A percentile compares a stretch with the other conserved stretches of the same genome.
phyloP scores from a whole-genome alignment of 2,113 vertebrate genomes.

The Pollachius pollachius region DNA sequence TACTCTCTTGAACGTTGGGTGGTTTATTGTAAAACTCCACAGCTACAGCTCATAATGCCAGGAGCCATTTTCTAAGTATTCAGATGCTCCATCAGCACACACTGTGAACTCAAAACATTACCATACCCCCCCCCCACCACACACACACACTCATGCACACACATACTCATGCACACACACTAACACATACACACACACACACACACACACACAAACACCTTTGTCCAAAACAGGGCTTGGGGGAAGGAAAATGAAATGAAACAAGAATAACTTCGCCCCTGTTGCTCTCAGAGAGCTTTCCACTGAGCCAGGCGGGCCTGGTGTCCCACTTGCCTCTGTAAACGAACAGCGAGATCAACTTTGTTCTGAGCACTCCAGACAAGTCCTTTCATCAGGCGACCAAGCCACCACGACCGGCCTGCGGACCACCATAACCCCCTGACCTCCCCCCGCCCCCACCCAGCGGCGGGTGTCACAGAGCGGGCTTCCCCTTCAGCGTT shows the following conservation, averaged over 20 bases:
- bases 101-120: too few relatives aligned
- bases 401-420: constrained; percentile 37
- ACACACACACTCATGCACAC: too few relatives aligned
- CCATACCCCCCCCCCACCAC: too few relatives aligned
- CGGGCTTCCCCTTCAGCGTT: constrained; percentile 8
- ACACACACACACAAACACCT: constrained; percentile 15
- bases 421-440: constrained; percentile 24
- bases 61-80: constrained; percentile 30
- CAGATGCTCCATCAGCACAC: constrained; percentile 7
- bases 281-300: constrained; percentile 59
- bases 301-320: constrained; percentile 44
- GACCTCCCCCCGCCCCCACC: not conserved
- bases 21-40: constrained; percentile 34
- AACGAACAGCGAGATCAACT: constrained; percentile 46
- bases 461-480: constrained; percentile 42
- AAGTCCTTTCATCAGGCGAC: constrained; percentile 37
- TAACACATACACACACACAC: too few relatives aligned
- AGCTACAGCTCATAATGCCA: constrained; percentile 33
- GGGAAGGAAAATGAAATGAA: too few relatives aligned
- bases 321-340: constrained; percentile 43
- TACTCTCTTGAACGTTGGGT: constrained; percentile 39
- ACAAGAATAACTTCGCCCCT: constrained; percentile 34
- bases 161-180: too few relatives aligned
- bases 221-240: not conserved
- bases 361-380: constrained; percentile 32